Base-by-base conservation (phyloP, 2,797 vertebrate species). In the Gila robusta region DNA sequence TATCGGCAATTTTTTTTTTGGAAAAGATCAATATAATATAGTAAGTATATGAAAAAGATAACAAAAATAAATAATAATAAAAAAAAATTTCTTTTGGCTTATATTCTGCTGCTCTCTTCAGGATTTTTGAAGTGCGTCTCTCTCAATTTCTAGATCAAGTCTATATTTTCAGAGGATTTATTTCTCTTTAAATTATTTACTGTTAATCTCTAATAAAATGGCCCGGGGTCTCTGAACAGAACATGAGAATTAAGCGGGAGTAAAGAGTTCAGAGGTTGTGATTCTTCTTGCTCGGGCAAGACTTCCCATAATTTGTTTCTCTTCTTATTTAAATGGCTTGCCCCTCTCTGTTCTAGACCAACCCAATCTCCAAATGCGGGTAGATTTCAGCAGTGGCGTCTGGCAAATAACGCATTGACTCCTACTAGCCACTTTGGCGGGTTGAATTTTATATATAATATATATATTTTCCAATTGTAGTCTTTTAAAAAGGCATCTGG, bases 251-350 rank as follows among this genome's bases (percentile, higher is more conserved):
- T 62, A 37, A 76, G 16, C 32, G 0, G 17, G 47, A 52, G 26
- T 76, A 52, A 35, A 56, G 49, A 21, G 47, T 54, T 76, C 47
- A 54, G 49, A 54, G 28, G 28, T 39, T 77, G 52, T 39, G 56
- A 11, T 62, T 54, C 14, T 79, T 83, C 39, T 62, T 69, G 26
- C 72, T 83, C 35, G 69, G 69, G 32, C 77, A 83, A 79, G 23
- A 87, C 78, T 80, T 66, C 74, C 23, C 59, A 77, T 87, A 26
- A 86, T 71, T 71, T 21, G 6, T 73, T 41, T 71, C 5, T 70
- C 26, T 70, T 28, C 32, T 32, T 47, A 2, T 67, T 74, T 79
- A 41, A 62, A 56, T 78, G 21, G 81, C 39, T 56, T 84, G 81
- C 79, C 73, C 78, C 86, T 90, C 76, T 87, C 12, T 6, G 2